Evolutionary conservation across 2,888 invertebrate species (phyloP), one percentile per base, ranked within the genome.

Genomic region (Heliconius cydno): DNA sequence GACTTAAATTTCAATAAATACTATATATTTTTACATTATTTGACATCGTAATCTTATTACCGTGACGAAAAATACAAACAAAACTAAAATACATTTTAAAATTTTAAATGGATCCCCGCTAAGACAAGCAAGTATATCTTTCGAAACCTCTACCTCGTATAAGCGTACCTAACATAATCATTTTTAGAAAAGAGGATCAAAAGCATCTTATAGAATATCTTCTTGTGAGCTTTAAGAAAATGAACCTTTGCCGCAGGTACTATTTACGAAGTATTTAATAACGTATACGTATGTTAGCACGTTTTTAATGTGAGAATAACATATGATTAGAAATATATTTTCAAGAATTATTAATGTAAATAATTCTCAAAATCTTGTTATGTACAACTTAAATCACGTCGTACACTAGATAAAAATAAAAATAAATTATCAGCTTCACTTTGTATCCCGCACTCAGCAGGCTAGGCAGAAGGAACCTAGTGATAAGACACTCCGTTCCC

Each of bases 151-250:
- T 38, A 25, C 38, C 6, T 15, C 46, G 46, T 19, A 19, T 52
- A 19, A 19, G 19, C 19, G 46, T 52, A 52, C 46, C 46, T 52
- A 52, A 52, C 46, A 52, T 52, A 52, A 22, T 34, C n/a, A 9
- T 71, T 28, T 71, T 28, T 25, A 71, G 71, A 28, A 72, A 57
- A 72, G 72, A 72, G 57, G 72, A 72, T 73, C 73, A 57, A 60
- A 73, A 73, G 57, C 73, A 12, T 34, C 19, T 30, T 5, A 15
- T 7, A 6, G 15, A 66, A 38, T 22, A 41, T 4, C 22, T 41
- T 70, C 70, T 15, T 13, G 46, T 52, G 46, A 52, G 46, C 46
- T 52, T 52, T 52, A 52, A 52, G 46, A 52, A 52, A 52, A 19
- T 52, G 19, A 52, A 52, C 46, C 46, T 52, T 52, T 52, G 6